Conservation (phyloP, 2,888 invertebrate genomes). For the Conchocele bisecta region DNA sequence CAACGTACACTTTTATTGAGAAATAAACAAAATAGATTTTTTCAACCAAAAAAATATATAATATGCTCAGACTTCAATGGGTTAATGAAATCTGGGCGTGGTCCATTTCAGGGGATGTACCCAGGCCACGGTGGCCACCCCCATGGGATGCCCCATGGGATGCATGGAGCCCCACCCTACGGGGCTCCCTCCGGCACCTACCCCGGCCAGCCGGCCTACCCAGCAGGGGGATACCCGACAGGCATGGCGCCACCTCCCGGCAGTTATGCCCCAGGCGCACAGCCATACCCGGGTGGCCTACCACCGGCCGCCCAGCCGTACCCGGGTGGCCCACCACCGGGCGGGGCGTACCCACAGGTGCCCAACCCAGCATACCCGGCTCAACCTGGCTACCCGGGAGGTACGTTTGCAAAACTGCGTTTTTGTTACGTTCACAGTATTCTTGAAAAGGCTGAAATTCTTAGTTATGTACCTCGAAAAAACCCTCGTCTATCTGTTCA, state of each 20-base stretch:
- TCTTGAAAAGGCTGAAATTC: too few species aligned
- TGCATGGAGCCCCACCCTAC: slow-evolving; percentile 18
- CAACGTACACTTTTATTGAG: too few species aligned
- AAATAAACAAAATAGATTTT: too few species aligned
- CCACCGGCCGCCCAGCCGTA: slow-evolving; percentile 3
- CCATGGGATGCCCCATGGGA: slow-evolving; percentile 43
- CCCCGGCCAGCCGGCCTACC: slow-evolving; percentile 38
- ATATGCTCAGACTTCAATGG: too few species aligned
- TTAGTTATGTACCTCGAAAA: too few species aligned
- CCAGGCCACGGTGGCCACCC: slow-evolving; percentile 21
- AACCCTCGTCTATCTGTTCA: too few species aligned
- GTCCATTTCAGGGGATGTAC: slow-evolving; percentile 48
- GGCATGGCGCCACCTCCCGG: slow-evolving; percentile 35
- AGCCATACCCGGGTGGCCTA: neutral
- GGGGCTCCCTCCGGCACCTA: slow-evolving; percentile 31
- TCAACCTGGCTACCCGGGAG: slow-evolving; percentile 24
- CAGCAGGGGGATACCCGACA: slow-evolving; percentile 36
- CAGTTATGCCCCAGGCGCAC: neutral
- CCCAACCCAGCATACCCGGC: slow-evolving; percentile 18
- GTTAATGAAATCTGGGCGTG: too few species aligned
- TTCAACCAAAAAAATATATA: too few species aligned
- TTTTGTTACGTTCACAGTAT: too few species aligned
- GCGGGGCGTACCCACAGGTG: slow-evolving; percentile 10
- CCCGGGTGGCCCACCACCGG: slow-evolving; percentile 4
- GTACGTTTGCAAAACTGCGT: too few species aligned